Percentiles rank a stretch among this genome's conserved stretches.
These are phyloP conservation scores for Sphaerophoria rueppellii DNA, from an alignment of 2,888 invertebrate genomes.

Conservation along the genomic window DNA sequence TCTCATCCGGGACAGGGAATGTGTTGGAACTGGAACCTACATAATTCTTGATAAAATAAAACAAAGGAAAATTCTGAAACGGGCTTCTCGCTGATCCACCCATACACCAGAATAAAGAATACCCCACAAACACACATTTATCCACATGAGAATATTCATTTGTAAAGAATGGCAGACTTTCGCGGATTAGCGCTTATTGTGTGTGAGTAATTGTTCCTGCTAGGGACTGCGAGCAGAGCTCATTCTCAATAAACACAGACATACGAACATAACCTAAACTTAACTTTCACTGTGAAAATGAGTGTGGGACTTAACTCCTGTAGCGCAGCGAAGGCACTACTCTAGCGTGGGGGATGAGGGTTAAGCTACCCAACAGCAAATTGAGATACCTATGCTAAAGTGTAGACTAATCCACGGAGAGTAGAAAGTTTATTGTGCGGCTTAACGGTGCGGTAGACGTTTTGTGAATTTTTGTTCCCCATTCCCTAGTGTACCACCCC, in stretches of 20 bases:
- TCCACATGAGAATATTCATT: constrained; percentile 53
- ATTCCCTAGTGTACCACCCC: no score
- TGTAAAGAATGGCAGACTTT: constrained; percentile 63
- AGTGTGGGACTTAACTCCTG: not conserved
- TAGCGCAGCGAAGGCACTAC: no score
- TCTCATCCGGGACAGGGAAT: not conserved
- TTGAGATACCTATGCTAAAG: constrained; percentile 67
- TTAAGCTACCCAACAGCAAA: constrained; percentile 43
- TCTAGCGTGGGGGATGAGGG: not conserved
- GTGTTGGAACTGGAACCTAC: not conserved
- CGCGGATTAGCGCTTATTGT: constrained; percentile 70
- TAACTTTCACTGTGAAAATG: constrained; percentile 44
- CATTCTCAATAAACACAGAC: constrained; percentile 38
- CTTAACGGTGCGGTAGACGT: constrained; percentile 62
- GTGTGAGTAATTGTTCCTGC: constrained; percentile 68
- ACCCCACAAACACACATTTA: not conserved
- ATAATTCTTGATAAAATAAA: not conserved
- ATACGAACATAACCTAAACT: constrained; percentile 4
- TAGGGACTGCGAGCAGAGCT: constrained; percentile 42
- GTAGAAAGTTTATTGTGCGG: constrained; percentile 69
- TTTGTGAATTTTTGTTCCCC: not conserved
- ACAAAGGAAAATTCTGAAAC: constrained; percentile 33
- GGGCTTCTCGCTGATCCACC: constrained; percentile 3
- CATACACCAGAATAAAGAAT: not conserved
- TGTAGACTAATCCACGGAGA: constrained; percentile 69